Conservation (phyloP, 2,113 vertebrate genomes). For the Tricholaema leucomelas region DNA sequence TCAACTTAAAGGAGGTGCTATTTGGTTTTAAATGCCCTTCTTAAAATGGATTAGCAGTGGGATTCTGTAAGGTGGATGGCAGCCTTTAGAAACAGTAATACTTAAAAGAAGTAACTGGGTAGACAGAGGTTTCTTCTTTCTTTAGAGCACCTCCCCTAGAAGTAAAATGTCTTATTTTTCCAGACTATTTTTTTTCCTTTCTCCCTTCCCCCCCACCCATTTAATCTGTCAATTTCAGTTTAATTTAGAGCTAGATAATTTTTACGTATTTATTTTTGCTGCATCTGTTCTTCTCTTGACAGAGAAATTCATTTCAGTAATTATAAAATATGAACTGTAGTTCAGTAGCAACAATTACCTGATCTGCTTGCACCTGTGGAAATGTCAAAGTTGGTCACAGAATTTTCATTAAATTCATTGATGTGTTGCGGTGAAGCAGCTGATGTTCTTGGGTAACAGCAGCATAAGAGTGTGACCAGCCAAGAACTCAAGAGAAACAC, state of each 20-base stretch:
- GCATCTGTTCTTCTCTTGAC: slow-evolving; percentile 1
- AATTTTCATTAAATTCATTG: neutral
- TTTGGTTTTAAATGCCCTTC: neutral
- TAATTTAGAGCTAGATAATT: neutral
- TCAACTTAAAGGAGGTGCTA: neutral
- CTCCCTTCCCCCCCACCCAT: too few species aligned
- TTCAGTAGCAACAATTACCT: neutral
- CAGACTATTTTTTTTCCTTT: neutral
- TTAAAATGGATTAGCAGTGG: neutral
- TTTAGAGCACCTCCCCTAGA: neutral
- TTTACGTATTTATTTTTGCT: neutral
- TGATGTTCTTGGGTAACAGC: neutral
- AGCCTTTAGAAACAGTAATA: neutral
- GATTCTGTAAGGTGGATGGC: neutral
- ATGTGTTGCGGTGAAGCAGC: neutral
- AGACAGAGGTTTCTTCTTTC: neutral
- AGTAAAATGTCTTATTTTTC: neutral
- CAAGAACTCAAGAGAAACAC: neutral
- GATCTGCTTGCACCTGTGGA: neutral
- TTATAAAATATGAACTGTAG: neutral
- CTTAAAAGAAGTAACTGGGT: neutral
- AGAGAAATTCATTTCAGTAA: neutral
- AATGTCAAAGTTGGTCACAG: neutral
- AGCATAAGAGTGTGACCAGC: neutral
- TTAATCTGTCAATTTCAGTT: neutral